Evolutionary conservation across 2,888 invertebrate species (phyloP), one percentile per base, ranked within the genome.

Genomic region (Himalopsyche kuldschensis): DNA sequence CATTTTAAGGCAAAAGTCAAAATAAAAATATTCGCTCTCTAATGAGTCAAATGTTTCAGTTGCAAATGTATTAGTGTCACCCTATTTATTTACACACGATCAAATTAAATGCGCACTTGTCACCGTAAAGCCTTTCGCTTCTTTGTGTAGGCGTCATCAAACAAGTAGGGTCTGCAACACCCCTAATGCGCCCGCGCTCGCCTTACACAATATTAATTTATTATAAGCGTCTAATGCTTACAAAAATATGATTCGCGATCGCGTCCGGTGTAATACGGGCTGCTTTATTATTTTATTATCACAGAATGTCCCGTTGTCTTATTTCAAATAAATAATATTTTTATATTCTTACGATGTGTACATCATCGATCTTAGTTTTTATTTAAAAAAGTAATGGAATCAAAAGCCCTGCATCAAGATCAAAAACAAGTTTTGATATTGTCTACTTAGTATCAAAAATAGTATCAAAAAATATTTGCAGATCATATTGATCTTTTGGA

Each of bases 101-200:
- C 84, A 84, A 85, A 85, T 85, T 85, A 85, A 85, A 85, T 85
- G 85, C 84, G 84, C 84, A 85, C 85, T 85, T 85, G 85, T 85
- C 85, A 75, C 82, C 81, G 81, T 81, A 79, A 81, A 85, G 81
- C 83, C 85, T 85, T 85, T 85, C 82, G 79, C 78, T 83, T 83
- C 83, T 83, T 83, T 83, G 83, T 83, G 82, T 75, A 75, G 75
- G 82, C 82, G 82, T 82, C 79, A 82, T 79, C 82, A 79, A 79
- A 79, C 82, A 75, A 69, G 69, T 69, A 27, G 69, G 69, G 69
- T 69, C 69, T 27, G 69, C 27, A 75, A 48, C 75, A 31, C 78
- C 82, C 78, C 81, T 46, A 47, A 75, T 31, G 48, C 79, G 35
- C 27, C 75, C 20, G 63, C 79, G 75, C 78, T 81, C 77, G 46